Base-by-base conservation (phyloP, 2,113 vertebrate genomes). In the Trematomus loennbergii region DNA sequence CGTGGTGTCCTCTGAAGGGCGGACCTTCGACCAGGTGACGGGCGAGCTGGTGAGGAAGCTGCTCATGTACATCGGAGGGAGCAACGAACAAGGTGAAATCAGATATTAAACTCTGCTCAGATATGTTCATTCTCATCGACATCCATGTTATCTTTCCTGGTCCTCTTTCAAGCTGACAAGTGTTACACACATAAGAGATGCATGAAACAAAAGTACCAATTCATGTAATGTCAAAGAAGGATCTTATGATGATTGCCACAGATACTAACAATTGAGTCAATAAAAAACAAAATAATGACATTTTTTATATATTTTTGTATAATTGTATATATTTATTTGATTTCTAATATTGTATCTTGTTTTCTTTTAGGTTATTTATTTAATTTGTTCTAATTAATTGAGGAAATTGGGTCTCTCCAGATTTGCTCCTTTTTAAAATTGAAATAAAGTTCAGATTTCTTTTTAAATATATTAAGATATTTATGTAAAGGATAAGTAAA, bases 61-160 rank as follows among this genome's bases (percentile, higher is more conserved):
- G 61, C 94, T 97, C 40, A 97, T 96, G 91, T 99, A 98, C 25
- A 95, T 96, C 1, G 97, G 97, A 0, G 97, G 97, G 54, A 95
- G 91, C 90, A 99, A 98, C 2, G 94, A 97, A 45, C 94, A 95
- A 89, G 96, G 97, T 97, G 81, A 95, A 94, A 50, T 57, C 33
- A 57, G 33, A 43, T 15, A 36, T 49, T 4, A 22, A 16, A 45
- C 3, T 2, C 33, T 50, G 61, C 22, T 48, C 13, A 49, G 9
- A 72, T 49, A 33, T n/a, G 17, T 40, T 52, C 48, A 12, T 29
- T 2, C 6, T 46, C 15, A 4, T 29, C 3, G n/a, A 18, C 20
- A 18, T 20, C 40, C 43, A 8, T n/a, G 22, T 18, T 71, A 15
- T 29, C n/a, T 11, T 2, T 17, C 1, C 68, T 12, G 40, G n/a